These are phyloP conservation scores for Phaenicophaeus curvirostris DNA, from an alignment of 2,797 vertebrate genomes.

Conservation along the genomic window DNA sequence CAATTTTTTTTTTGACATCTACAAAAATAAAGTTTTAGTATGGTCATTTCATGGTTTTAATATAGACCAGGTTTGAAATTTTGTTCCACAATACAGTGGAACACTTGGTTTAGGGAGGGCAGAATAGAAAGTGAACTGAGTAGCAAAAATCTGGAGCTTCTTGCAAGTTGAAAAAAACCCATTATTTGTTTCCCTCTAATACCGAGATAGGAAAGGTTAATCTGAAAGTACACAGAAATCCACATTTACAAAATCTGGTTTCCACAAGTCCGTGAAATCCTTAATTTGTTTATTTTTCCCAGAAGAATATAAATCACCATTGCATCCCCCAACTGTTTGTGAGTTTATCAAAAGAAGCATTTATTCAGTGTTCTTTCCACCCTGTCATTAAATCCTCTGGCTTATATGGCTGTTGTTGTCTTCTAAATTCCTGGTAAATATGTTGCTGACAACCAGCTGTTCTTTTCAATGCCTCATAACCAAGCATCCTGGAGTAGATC, in stretches of 20 bases:
- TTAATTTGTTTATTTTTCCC: slow-evolving; percentile 63
- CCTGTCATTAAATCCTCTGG: slow-evolving; percentile 60
- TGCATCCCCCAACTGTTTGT: slow-evolving; percentile 59
- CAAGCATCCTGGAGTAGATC: slow-evolving; percentile 3
- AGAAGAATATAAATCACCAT: slow-evolving; percentile 63
- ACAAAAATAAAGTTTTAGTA: background rate
- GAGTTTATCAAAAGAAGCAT: slow-evolving; percentile 50
- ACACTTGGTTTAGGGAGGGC: background rate
- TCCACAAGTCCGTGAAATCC: slow-evolving; percentile 33
- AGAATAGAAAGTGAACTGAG: background rate
- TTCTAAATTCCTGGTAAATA: slow-evolving; percentile 65
- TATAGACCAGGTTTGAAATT: background rate
- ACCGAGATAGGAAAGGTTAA: slow-evolving; percentile 37
- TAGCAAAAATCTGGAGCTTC: background rate
- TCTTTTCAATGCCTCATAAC: slow-evolving; percentile 40
- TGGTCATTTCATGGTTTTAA: background rate
- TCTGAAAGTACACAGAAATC: slow-evolving; percentile 29
- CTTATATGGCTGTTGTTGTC: slow-evolving; percentile 54
- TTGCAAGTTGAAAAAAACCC: background rate
- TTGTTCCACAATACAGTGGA: background rate
- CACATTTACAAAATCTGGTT: slow-evolving; percentile 27
- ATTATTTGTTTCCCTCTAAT: background rate
- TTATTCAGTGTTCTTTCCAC: slow-evolving; percentile 43
- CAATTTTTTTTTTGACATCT: background rate
- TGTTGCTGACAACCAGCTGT: slow-evolving; percentile 61